These are phyloP conservation scores for Ormyrus rosae DNA, from an alignment of 2,888 invertebrate genomes.

Conservation along the genomic window DNA sequence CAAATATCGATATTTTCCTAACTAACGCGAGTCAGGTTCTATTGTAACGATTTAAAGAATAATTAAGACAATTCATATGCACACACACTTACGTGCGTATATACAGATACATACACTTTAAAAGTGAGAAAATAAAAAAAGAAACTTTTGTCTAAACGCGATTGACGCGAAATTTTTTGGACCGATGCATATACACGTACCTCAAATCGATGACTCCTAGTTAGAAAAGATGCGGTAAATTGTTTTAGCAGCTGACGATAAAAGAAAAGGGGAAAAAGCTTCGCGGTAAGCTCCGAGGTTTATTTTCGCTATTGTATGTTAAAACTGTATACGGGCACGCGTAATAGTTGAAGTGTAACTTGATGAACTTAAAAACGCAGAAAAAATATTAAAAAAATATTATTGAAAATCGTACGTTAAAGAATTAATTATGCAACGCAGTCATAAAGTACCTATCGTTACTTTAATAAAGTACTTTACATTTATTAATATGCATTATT, in stretches of 20 bases:
- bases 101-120: constrained; percentile 52
- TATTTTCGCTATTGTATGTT: constrained; percentile 69
- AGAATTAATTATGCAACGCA: constrained; percentile 33
- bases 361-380: constrained; percentile 43
- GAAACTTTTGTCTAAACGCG: constrained; percentile 57
- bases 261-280: constrained; percentile 45
- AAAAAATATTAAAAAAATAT: constrained; percentile 41
- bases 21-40: constrained; percentile 53
- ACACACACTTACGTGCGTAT: constrained; percentile 48
- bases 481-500: constrained; percentile 25
- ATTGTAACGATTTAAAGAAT: constrained; percentile 50
- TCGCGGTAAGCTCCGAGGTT: constrained; percentile 63
- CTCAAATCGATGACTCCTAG: constrained; percentile 74
- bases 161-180: constrained; percentile 61
- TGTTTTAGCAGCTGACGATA: constrained; percentile 56
- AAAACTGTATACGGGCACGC: constrained; percentile 44
- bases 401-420: constrained; percentile 32
- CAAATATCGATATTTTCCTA: constrained; percentile 59
- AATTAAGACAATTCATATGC: constrained; percentile 46
- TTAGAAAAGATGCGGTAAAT: constrained; percentile 60
- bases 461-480: constrained; percentile 38
- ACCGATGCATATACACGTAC: constrained; percentile 72
- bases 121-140: constrained; percentile 20
- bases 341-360: constrained; percentile 51
- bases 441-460: constrained; percentile 46